Evolutionary conservation across 2,888 invertebrate species (phyloP).

Genomic region (Drosophila koepferae): DNA sequence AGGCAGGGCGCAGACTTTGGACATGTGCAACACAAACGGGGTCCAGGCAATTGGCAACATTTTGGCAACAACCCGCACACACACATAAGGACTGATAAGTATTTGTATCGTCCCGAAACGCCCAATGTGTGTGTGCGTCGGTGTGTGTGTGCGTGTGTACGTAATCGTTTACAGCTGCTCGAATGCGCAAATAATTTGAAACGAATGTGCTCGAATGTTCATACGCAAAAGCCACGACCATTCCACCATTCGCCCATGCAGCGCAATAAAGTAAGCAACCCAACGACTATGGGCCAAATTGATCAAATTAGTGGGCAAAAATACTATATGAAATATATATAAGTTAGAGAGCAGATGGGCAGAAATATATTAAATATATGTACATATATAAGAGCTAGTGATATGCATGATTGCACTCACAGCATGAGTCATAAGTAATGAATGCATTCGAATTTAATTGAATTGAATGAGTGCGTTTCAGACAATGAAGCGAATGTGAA

Average conservation of each 20-base stretch:
- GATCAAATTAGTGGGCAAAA: neutral
- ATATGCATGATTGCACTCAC: too few relatives aligned
- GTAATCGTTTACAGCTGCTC: constrained; percentile 84
- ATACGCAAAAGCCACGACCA: constrained; percentile 65
- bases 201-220: constrained; percentile 71
- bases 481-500: too few relatives aligned
- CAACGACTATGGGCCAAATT: constrained; percentile 25
- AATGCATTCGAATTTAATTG: too few relatives aligned
- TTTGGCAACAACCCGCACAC: constrained; percentile 59
- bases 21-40: constrained; percentile 67
- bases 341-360: too few relatives aligned
- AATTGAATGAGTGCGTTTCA: too few relatives aligned
- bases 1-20: constrained; percentile 49
- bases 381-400: too few relatives aligned
- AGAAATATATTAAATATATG: too few relatives aligned
- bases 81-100: constrained; percentile 67
- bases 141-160: constrained; percentile 60
- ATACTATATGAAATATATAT: too few relatives aligned
- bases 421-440: too few relatives aligned
- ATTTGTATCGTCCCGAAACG: constrained; percentile 56
- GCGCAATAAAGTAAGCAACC: constrained; percentile 50
- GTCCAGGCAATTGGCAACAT: constrained; percentile 73
- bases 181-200: constrained; percentile 82
- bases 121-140: constrained; percentile 41
- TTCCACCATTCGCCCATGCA: constrained; percentile 59